Percentiles rank a stretch among this genome's conserved stretches.
These are phyloP conservation scores for Parazoanthus swiftii DNA, from an alignment of 92 coral and sea anemone species.

Conservation along the genomic window DNA sequence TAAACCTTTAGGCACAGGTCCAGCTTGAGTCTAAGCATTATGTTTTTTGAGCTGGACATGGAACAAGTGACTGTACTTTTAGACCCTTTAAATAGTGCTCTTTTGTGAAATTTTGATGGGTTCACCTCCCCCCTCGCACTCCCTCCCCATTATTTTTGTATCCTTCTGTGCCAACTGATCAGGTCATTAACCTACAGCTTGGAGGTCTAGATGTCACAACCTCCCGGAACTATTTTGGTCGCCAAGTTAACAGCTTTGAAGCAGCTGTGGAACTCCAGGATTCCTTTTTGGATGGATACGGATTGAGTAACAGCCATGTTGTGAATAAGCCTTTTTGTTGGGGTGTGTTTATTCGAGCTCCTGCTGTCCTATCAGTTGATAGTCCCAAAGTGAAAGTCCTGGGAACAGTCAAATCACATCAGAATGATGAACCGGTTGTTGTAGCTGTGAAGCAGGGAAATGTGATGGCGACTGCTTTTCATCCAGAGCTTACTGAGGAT, in stretches of 20 bases:
- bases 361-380: slow-evolving; percentile 85
- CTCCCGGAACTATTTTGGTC: slow-evolving; percentile 94
- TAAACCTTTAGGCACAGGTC: too few species aligned
- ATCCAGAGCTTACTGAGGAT: slow-evolving; percentile 96
- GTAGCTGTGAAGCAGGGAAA: slow-evolving; percentile 88
- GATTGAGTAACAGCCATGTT: not conserved
- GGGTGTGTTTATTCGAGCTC: slow-evolving; percentile 96
- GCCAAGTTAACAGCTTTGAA: slow-evolving; percentile 96
- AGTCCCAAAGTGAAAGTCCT: slow-evolving; percentile 74
- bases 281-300: slow-evolving; percentile 43
- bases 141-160: not conserved
- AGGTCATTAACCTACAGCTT: slow-evolving; percentile 52
- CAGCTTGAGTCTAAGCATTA: too few species aligned
- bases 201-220: slow-evolving; percentile 93
- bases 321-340: slow-evolving; percentile 45
- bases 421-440: slow-evolving; percentile 76
- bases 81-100: too few species aligned
- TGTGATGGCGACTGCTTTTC: slow-evolving; percentile 91
- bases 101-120: too few species aligned
- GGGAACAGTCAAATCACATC: slow-evolving; percentile 70
- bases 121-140: not conserved
- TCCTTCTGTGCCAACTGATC: not conserved
- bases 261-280: slow-evolving; percentile 65
- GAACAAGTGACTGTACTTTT: too few species aligned
- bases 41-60: too few species aligned